A percentile compares a stretch with the other conserved stretches of the same genome.
These are phyloP conservation scores for Neoniphon sammara DNA, from an alignment of 2,797 vertebrate genomes.

Conservation along the genomic window DNA sequence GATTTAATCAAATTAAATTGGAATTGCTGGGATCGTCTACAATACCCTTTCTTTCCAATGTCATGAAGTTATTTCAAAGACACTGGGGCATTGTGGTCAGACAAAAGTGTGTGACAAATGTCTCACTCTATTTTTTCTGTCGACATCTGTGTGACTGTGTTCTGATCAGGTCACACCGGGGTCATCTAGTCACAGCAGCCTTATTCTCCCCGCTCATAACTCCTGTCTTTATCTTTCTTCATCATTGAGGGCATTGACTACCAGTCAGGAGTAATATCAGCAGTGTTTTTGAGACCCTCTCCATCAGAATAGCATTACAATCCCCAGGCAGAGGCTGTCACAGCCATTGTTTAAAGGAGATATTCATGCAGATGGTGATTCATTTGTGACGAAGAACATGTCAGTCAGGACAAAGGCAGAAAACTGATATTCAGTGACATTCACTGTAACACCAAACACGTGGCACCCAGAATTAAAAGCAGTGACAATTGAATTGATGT, in stretches of 20 bases:
- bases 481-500: slow-evolving; percentile 15
- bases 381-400: slow-evolving; percentile 51
- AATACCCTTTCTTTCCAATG: slow-evolving; percentile 59
- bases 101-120: slow-evolving; percentile 63
- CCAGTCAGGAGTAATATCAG: slow-evolving; percentile 75
- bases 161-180: slow-evolving; percentile 77
- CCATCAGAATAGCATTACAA: slow-evolving; percentile 66
- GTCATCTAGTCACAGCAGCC: slow-evolving; percentile 67
- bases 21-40: slow-evolving; percentile 41
- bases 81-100: slow-evolving; percentile 9
- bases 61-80: slow-evolving; percentile 62
- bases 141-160: slow-evolving; percentile 54
- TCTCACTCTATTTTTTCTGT: slow-evolving; percentile 62
- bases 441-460: slow-evolving; percentile 37
- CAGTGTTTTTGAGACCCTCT: slow-evolving; percentile 54
- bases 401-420: slow-evolving; percentile 49
- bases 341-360: slow-evolving; percentile 53
- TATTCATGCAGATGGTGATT: slow-evolving; percentile 55
- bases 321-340: slow-evolving; percentile 36
- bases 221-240: slow-evolving; percentile 73
- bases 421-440: slow-evolving; percentile 51
- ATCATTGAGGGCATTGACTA: slow-evolving; percentile 67
- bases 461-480: slow-evolving; percentile 23
- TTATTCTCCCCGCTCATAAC: slow-evolving; percentile 74
- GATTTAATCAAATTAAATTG: slow-evolving; percentile 68